These are phyloP conservation scores for Merops nubicus DNA, from an alignment of 2,113 vertebrate genomes.

Conservation along the genomic window DNA sequence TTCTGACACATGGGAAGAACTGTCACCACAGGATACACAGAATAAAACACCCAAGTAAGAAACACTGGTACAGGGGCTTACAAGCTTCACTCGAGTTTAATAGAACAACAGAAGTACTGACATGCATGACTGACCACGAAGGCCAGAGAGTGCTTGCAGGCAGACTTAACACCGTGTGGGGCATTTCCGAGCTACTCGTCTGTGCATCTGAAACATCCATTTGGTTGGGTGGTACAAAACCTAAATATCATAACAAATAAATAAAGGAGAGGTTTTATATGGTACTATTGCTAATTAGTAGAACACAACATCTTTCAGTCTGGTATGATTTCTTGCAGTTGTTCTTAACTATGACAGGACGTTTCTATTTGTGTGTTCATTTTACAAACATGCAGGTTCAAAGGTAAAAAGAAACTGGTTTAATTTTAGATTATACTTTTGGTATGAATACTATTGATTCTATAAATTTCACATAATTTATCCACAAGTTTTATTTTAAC, in stretches of 20 bases:
- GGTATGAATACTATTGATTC: background rate
- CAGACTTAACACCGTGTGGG: background rate
- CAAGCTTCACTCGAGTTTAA: background rate
- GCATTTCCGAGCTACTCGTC: background rate
- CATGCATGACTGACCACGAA: background rate
- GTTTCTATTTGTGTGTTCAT: background rate
- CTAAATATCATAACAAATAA: background rate
- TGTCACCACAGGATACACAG: no score
- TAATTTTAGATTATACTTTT: background rate
- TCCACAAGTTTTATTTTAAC: background rate
- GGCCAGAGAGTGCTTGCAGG: background rate
- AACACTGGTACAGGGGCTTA: background rate
- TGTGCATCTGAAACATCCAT: background rate
- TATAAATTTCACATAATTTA: background rate
- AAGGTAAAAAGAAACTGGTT: background rate
- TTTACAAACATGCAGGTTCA: background rate
- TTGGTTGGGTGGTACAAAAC: background rate
- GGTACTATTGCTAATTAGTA: background rate
- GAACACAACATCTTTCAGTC: background rate
- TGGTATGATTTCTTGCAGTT: background rate
- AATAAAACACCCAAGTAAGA: background rate
- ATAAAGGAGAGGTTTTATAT: background rate
- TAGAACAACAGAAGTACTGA: background rate
- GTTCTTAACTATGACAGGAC: background rate
- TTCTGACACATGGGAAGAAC: background rate